These are phyloP conservation scores for Gryllus longicercus DNA, from an alignment of 2,888 invertebrate genomes.

Conservation along the genomic window DNA sequence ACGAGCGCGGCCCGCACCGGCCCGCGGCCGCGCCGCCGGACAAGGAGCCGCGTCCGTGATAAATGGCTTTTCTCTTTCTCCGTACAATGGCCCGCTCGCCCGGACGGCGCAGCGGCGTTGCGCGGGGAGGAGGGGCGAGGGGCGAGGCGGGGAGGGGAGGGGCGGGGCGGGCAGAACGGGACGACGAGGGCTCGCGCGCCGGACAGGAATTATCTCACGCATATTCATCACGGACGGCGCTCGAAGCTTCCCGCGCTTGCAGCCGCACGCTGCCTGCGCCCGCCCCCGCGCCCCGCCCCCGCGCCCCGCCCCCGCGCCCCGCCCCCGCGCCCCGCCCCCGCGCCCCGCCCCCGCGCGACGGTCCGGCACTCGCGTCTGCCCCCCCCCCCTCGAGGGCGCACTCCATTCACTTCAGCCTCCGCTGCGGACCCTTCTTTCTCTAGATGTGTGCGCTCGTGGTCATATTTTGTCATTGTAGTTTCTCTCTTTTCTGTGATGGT, in stretches of 20 bases:
- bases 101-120: neutral
- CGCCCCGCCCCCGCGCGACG: neutral
- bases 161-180: too few species aligned
- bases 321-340: neutral
- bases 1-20: neutral
- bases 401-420: neutral
- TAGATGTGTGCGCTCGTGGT: too few species aligned
- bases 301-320: neutral
- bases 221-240: neutral
- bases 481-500: too few species aligned
- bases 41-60: neutral
- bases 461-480: too few species aligned
- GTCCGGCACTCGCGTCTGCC: neutral
- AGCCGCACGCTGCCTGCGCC: neutral
- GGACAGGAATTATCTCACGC: neutral
- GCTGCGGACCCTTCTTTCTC: too few species aligned
- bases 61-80: constrained; percentile 1
- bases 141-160: too few species aligned
- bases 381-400: neutral
- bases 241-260: neutral
- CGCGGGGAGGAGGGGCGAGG: too few species aligned
- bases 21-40: neutral
- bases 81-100: neutral
- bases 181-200: neutral
- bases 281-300: neutral